Conservation (phyloP, 2,113 vertebrate species). For the Azemiops feae region DNA sequence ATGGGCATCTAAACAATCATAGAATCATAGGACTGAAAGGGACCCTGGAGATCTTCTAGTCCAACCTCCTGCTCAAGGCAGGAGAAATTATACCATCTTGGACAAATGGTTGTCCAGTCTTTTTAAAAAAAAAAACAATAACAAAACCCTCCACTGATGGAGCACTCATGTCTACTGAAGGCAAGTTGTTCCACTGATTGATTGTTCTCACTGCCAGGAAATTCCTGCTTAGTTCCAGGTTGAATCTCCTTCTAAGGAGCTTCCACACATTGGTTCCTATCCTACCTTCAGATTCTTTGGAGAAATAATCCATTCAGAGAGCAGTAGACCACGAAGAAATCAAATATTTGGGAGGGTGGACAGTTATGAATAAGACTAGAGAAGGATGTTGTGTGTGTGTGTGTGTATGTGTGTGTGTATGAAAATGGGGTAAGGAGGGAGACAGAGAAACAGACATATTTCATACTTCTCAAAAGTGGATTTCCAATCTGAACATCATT, state of each 20-base stretch:
- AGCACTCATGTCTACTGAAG: not conserved
- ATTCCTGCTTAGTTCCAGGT: not conserved
- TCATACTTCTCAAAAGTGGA: constrained; percentile 2
- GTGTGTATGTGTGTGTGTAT: no score
- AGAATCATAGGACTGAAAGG: not conserved
- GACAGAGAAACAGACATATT: not conserved
- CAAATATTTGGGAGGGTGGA: not conserved
- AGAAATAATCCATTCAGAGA: not conserved
- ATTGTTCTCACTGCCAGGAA: not conserved
- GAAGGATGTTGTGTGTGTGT: not conserved
- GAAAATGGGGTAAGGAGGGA: not conserved
- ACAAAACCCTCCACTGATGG: not conserved
- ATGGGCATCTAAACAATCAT: not conserved
- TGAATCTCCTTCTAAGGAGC: not conserved
- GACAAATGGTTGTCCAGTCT: not conserved
- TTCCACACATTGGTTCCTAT: not conserved
- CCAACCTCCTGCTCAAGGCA: not conserved
- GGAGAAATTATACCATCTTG: not conserved
- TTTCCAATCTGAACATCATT: constrained; percentile 36
- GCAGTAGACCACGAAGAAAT: not conserved
- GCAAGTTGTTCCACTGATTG: not conserved
- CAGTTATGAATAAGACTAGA: not conserved
- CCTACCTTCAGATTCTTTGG: not conserved
- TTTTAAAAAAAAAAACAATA: not conserved
- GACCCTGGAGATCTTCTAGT: not conserved